phyloP scores from a whole-genome alignment of 1,140 invertebrate genomes.

The Sinonovacula constricta region DNA sequence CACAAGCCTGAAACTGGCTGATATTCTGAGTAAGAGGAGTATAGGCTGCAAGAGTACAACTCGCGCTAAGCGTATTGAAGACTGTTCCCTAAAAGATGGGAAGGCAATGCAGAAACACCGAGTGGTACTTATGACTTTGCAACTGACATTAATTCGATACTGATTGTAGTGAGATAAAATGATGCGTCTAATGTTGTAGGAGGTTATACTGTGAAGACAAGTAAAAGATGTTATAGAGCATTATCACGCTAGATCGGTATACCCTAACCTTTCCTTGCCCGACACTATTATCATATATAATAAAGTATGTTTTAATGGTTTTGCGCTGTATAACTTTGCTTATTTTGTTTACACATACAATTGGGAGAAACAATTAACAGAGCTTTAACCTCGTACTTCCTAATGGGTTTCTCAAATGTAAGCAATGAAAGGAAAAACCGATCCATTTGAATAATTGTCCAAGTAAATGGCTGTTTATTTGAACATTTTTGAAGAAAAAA shows the following conservation, averaged over 20 bases:
- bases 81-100: neutral
- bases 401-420: too few species aligned
- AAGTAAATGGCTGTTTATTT: too few species aligned
- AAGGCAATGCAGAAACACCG: neutral
- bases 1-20: constrained; percentile 29
- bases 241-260: neutral
- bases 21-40: constrained; percentile 6
- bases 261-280: constrained; percentile 1
- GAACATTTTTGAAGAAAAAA: too few species aligned
- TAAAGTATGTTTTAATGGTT: too few species aligned
- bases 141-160: neutral
- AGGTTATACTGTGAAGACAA: constrained; percentile 7
- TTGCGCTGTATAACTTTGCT: too few species aligned
- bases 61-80: constrained; percentile 15
- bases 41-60: constrained; percentile 18
- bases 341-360: too few species aligned
- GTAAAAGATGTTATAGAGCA: constrained; percentile 1
- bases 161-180: constrained; percentile 1
- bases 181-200: constrained; percentile 3
- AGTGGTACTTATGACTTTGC: neutral
- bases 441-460: too few species aligned
- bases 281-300: neutral
- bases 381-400: too few species aligned
- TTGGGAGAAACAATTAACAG: too few species aligned
- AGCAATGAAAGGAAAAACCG: too few species aligned